These are phyloP conservation scores for Coracias cyanogaster DNA, from an alignment of 2,797 vertebrate species.

Conservation along the genomic window DNA sequence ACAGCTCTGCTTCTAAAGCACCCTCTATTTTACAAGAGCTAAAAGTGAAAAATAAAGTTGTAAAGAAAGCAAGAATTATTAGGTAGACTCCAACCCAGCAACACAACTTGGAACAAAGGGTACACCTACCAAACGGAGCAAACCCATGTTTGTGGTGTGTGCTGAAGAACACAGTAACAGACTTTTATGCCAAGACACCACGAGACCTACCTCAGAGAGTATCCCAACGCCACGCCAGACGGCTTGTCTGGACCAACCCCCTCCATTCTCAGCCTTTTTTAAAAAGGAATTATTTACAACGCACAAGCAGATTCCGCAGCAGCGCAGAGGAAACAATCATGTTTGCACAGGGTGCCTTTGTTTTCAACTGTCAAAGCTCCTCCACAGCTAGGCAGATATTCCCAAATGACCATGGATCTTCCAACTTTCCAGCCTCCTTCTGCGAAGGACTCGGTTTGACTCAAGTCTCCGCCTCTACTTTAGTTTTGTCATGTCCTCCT, in stretches of 20 bases:
- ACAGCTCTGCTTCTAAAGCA: slow-evolving; percentile 16
- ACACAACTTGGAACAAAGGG: neutral
- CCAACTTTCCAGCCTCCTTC: slow-evolving; percentile 26
- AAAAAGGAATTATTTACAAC: slow-evolving; percentile 25
- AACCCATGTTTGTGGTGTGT: neutral
- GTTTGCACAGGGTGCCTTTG: neutral
- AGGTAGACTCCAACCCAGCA: neutral
- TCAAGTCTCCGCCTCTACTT: slow-evolving; percentile 27
- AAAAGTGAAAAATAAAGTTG: neutral
- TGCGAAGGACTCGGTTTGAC: neutral
- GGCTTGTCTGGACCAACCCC: neutral
- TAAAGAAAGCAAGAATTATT: neutral
- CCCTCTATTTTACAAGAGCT: neutral
- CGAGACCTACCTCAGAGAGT: slow-evolving; percentile 49
- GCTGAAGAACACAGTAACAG: neutral
- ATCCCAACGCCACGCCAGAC: neutral
- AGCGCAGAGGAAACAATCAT: neutral
- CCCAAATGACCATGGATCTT: neutral
- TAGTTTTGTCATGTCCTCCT: slow-evolving; percentile 13
- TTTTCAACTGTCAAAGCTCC: slow-evolving; percentile 36
- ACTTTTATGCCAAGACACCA: neutral
- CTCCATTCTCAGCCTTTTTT: slow-evolving; percentile 7
- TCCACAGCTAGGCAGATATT: slow-evolving; percentile 5
- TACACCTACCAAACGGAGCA: neutral
- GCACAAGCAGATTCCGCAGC: slow-evolving; percentile 17